Conservation (phyloP, 2,888 invertebrate species). For the Chalcosyrphus nemorum region DNA sequence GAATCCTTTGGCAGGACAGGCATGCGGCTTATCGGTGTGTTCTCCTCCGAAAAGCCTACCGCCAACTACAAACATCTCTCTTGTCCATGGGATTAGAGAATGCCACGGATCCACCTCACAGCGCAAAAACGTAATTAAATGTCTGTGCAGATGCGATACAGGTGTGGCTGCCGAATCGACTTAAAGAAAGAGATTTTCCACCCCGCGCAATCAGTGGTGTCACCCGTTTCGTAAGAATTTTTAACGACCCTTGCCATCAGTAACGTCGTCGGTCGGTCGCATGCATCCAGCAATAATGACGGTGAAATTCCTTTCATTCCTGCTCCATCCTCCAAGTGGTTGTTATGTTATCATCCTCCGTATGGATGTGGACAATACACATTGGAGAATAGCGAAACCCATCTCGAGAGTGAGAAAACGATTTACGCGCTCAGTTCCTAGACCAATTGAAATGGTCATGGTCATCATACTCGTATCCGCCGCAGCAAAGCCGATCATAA, state of each 20-base stretch:
- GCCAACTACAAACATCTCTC: conserved; percentile 19
- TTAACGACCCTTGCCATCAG: conserved; percentile 65
- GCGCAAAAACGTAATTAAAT: conserved; percentile 66
- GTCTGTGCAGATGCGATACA: conserved; percentile 69
- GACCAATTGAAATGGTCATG: conserved; percentile 69
- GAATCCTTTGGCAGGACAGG: conserved; percentile 57
- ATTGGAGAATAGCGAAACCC: not conserved
- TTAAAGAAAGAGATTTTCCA: conserved; percentile 32
- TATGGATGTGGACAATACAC: too few relatives aligned
- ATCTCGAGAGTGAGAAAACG: conserved; percentile 44
- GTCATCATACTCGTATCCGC: conserved; percentile 46
- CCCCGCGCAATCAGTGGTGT: conserved; percentile 62
- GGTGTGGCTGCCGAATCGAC: conserved; percentile 56
- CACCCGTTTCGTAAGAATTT: conserved; percentile 58
- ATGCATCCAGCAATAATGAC: conserved; percentile 61
- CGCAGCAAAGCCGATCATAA: conserved; percentile 65
- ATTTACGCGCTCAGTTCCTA: conserved; percentile 70
- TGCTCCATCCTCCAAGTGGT: conserved; percentile 21
- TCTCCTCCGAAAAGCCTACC: conserved; percentile 40
- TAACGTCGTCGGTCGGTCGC: too few relatives aligned
- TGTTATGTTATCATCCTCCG: not conserved
- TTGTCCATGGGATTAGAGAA: conserved; percentile 46
- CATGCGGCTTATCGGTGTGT: conserved; percentile 56
- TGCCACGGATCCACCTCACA: conserved; percentile 37
- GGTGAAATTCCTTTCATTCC: conserved; percentile 63